Conservation (phyloP, 2,888 invertebrate genomes). For the Nezara viridula region DNA sequence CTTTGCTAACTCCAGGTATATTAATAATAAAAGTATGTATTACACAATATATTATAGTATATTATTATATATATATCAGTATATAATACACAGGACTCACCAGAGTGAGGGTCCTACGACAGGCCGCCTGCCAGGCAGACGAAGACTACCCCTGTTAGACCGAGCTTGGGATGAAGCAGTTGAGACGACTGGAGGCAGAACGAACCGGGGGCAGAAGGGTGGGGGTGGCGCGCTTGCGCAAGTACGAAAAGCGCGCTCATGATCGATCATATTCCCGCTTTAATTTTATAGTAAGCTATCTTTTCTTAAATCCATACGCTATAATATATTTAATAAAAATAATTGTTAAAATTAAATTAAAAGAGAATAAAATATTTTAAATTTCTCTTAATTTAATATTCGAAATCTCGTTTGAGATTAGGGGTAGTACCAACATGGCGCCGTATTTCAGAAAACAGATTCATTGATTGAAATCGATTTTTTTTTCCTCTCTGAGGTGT, state of each 20-base stretch:
- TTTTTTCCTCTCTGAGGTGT: background rate
- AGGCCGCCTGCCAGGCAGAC: constrained; percentile 7
- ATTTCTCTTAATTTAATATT: background rate
- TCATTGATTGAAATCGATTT: constrained; percentile 24
- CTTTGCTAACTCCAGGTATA: background rate
- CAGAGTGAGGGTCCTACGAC: background rate
- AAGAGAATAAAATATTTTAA: too few relatives aligned
- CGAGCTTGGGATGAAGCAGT: background rate
- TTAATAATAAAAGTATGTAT: background rate
- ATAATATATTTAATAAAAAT: too few relatives aligned
- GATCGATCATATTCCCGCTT: constrained; percentile 1
- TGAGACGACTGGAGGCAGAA: constrained; percentile 26
- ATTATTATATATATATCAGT: background rate
- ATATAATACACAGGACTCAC: background rate
- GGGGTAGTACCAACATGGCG: background rate
- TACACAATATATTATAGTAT: background rate
- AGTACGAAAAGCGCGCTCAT: constrained; percentile 1
- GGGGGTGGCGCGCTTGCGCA: constrained; percentile 21
- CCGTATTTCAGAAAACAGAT: background rate
- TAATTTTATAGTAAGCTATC: background rate
- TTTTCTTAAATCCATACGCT: background rate
- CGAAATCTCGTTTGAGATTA: background rate
- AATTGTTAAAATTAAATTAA: too few relatives aligned
- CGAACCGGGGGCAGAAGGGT: background rate
- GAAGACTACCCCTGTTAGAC: background rate